phyloP scores from a whole-genome alignment of 2,797 vertebrate species.

The Chaetophractus vellerosus region DNA sequence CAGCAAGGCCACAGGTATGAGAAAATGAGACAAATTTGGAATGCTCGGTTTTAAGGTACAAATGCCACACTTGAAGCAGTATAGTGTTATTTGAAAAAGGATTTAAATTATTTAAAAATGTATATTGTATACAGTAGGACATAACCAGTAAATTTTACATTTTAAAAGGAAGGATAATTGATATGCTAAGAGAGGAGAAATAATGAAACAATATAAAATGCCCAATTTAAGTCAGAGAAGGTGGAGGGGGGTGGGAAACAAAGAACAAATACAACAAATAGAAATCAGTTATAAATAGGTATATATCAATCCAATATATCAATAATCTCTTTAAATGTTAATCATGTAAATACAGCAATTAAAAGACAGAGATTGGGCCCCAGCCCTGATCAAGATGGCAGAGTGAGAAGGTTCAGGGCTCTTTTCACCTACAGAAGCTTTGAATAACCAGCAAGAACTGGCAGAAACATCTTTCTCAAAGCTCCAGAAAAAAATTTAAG shows the following conservation, averaged over 20 bases:
- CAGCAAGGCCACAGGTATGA: rapidly evolving
- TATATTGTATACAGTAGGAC: neutral
- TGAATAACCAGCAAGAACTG: too few species aligned
- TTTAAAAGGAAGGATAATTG: neutral
- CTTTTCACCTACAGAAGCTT: too few species aligned
- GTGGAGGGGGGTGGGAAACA: too few species aligned
- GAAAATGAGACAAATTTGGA: neutral
- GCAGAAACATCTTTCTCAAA: too few species aligned
- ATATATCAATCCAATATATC: neutral
- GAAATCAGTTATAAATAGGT: neutral
- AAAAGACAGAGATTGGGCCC: too few species aligned
- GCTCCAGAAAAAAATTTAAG: too few species aligned
- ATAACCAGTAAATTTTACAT: neutral
- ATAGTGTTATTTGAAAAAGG: neutral
- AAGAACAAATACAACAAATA: neutral
- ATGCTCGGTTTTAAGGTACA: neutral
- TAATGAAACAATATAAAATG: neutral
- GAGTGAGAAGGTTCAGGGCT: too few species aligned
- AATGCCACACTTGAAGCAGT: too few species aligned
- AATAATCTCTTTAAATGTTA: neutral
- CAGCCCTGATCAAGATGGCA: too few species aligned
- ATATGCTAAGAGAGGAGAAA: neutral
- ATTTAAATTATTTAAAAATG: neutral
- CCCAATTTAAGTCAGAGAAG: neutral
- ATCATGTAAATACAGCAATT: too few species aligned